Conservation (phyloP, 2,888 invertebrate genomes). For the Amiota communis region DNA sequence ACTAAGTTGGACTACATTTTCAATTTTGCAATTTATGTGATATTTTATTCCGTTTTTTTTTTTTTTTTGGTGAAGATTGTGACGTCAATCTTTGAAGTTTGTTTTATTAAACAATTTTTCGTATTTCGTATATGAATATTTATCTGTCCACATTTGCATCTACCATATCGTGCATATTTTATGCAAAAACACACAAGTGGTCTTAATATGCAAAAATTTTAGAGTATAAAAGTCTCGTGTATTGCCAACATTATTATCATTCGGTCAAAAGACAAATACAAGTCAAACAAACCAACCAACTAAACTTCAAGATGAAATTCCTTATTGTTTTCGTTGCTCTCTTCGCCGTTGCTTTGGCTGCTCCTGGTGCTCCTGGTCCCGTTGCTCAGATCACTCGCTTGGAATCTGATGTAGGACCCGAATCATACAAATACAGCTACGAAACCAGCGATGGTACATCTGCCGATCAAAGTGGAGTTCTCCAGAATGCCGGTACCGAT, state of each 20-base stretch:
- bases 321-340: slow-evolving; percentile 62
- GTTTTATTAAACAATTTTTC: not conserved
- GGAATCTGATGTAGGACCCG: slow-evolving; percentile 75
- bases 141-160: no score
- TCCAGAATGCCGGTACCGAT: slow-evolving; percentile 76
- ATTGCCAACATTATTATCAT: not conserved
- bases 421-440: slow-evolving; percentile 75
- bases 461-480: slow-evolving; percentile 74
- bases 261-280: no score
- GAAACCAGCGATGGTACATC: slow-evolving; percentile 75
- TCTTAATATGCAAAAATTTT: not conserved
- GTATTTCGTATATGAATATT: not conserved
- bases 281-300: no score
- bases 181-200: no score
- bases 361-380: slow-evolving; percentile 52
- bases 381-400: slow-evolving; percentile 59
- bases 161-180: no score
- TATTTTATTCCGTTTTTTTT: no score
- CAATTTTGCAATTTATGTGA: not conserved
- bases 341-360: slow-evolving; percentile 63
- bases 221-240: not conserved
- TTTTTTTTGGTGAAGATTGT: not conserved
- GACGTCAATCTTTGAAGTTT: not conserved
- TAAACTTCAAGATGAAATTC: slow-evolving; percentile 58
- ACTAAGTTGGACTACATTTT: not conserved